Evolutionary conservation across 2,113 vertebrate genomes (phyloP).

Genomic region (Microtus pennsylvanicus): DNA sequence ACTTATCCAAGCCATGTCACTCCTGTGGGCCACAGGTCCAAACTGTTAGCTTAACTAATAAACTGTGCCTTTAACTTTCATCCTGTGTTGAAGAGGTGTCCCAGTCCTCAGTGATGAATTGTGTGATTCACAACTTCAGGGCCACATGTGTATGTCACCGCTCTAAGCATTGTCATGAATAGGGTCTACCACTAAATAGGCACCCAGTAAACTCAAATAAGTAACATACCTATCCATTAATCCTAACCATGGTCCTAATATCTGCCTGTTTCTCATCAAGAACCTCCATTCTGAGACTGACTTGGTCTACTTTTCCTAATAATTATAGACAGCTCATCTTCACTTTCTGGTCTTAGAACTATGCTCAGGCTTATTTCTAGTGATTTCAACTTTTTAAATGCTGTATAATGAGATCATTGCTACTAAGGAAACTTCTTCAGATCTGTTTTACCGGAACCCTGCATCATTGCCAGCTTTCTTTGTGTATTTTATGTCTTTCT

Average conservation of each 20-base stretch:
- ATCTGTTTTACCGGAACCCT: constrained; percentile 22
- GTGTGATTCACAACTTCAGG: neutral
- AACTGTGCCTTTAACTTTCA: neutral
- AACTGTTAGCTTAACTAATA: neutral
- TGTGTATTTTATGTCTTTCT: neutral
- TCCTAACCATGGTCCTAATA: neutral
- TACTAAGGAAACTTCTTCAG: neutral
- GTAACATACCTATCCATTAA: neutral
- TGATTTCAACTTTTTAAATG: neutral
- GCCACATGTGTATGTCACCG: neutral
- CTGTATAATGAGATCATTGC: neutral
- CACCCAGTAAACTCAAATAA: neutral
- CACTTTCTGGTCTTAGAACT: neutral
- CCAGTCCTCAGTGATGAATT: neutral
- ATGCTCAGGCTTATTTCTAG: neutral
- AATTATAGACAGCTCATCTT: neutral
- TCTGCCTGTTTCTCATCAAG: neutral
- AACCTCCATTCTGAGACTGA: neutral
- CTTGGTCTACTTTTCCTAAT: neutral
- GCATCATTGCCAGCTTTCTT: neutral
- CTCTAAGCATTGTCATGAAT: neutral
- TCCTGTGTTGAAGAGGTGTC: rapidly evolving
- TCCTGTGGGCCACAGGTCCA: neutral
- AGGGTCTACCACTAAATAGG: neutral
- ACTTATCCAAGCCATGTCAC: neutral